phyloP scores from a whole-genome alignment of 2,113 vertebrate species.

The Ageneiosus marmoratus region DNA sequence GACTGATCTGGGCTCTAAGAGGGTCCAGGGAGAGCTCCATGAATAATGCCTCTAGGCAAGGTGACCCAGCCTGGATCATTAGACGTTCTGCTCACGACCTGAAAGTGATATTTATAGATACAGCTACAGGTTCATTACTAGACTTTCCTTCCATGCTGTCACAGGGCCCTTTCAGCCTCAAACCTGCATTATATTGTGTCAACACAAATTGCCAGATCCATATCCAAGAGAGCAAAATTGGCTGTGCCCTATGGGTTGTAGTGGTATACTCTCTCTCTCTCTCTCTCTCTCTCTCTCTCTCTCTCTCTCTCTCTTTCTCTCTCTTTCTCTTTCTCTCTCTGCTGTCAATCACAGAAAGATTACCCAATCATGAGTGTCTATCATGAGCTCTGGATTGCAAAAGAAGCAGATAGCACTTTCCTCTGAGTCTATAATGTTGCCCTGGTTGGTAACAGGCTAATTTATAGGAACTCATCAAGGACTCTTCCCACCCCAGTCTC shows the following conservation, averaged over 20 bases:
- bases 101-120: constrained; percentile 59
- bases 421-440: too few relatives aligned
- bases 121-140: constrained; percentile 45
- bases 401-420: not conserved
- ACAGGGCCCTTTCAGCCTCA: constrained; percentile 7
- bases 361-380: not conserved
- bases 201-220: not conserved
- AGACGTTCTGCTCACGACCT: constrained; percentile 46
- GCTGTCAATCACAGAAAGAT: not conserved
- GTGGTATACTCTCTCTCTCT: not conserved
- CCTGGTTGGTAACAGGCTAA: too few relatives aligned
- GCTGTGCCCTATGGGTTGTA: not conserved
- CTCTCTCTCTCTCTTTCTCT: not conserved
- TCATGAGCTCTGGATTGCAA: not conserved
- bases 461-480: too few relatives aligned
- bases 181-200: constrained; percentile 27
- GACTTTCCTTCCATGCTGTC: constrained; percentile 30
- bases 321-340: not conserved
- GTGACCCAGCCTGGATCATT: constrained; percentile 54
- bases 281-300: not conserved
- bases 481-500: too few relatives aligned
- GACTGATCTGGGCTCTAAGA: constrained; percentile 51
- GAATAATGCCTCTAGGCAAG: constrained; percentile 56
- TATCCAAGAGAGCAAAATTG: not conserved
- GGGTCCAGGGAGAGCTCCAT: constrained; percentile 41